Evolutionary conservation across 2,888 invertebrate genomes (phyloP).

Genomic region (Phyto melanocephala): DNA sequence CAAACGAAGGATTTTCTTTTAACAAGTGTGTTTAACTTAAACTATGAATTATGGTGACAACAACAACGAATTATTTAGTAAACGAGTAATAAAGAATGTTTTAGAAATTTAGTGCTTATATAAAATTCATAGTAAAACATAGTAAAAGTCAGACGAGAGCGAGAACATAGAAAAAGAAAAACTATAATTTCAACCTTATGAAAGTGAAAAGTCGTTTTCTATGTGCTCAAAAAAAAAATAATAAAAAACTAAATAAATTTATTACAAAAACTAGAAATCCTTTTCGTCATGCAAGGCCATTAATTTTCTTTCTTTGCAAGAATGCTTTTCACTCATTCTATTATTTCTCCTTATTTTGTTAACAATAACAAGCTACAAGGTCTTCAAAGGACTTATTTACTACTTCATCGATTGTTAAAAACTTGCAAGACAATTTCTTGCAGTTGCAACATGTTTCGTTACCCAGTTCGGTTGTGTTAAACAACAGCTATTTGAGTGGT

Average conservation of each 20-base stretch:
- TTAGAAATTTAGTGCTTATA: not conserved
- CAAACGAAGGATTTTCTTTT: constrained; percentile 28
- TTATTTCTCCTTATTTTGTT: not conserved
- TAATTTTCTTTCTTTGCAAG: constrained; percentile 33
- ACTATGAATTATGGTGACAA: constrained; percentile 2
- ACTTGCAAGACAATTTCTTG: not conserved
- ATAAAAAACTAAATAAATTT: not conserved
- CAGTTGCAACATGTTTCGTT: not conserved
- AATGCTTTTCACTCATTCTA: not conserved
- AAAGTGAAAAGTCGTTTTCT: constrained; percentile 32
- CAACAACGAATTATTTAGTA: not conserved
- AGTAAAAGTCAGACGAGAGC: not conserved
- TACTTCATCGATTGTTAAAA: not conserved
- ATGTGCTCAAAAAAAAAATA: not conserved
- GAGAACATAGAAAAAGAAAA: not conserved
- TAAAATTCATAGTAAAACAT: too few relatives aligned
- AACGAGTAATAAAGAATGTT: not conserved
- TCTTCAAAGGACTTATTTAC: not conserved
- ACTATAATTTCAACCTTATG: not conserved
- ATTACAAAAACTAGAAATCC: not conserved
- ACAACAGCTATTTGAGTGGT: not conserved
- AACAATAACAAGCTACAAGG: constrained; percentile 17
- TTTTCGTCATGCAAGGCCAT: constrained; percentile 32
- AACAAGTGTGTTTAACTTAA: constrained; percentile 22
- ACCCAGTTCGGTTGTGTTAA: not conserved